Evolutionary conservation across 2,888 invertebrate species (phyloP).

Genomic region (Ctena decussata): DNA sequence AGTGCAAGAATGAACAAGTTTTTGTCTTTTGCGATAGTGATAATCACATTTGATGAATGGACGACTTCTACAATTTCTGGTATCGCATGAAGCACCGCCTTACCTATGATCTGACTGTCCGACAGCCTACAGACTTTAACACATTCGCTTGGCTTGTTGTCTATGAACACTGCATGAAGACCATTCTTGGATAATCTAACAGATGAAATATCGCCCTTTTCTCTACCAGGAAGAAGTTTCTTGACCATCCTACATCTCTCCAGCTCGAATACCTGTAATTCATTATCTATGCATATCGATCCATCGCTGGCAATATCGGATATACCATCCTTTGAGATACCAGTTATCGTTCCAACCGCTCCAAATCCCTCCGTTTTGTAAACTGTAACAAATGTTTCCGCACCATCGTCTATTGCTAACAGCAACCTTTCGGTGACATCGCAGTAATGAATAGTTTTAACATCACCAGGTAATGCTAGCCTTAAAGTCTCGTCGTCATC

Average conservation of each 20-base stretch:
- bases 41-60: slow-evolving; percentile 52
- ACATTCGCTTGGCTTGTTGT: slow-evolving; percentile 46
- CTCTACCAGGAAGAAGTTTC: slow-evolving; percentile 31
- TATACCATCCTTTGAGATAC: slow-evolving; percentile 51
- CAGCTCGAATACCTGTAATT: slow-evolving; percentile 64
- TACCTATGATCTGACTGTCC: slow-evolving; percentile 48
- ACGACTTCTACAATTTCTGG: slow-evolving; percentile 58
- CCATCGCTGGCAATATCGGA: slow-evolving; percentile 62
- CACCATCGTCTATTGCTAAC: slow-evolving; percentile 49
- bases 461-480: slow-evolving; percentile 45
- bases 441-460: slow-evolving; percentile 54
- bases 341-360: slow-evolving; percentile 51
- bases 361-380: slow-evolving; percentile 64
- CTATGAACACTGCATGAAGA: slow-evolving; percentile 61
- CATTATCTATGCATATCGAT: slow-evolving; percentile 61
- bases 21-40: slow-evolving; percentile 58
- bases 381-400: slow-evolving; percentile 39
- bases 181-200: slow-evolving; percentile 56
- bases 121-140: slow-evolving; percentile 61
- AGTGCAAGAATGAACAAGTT: slow-evolving; percentile 56
- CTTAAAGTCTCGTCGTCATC: slow-evolving; percentile 49
- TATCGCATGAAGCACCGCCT: slow-evolving; percentile 52
- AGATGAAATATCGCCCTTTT: slow-evolving; percentile 37
- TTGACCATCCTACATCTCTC: slow-evolving; percentile 51
- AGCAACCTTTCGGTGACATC: slow-evolving; percentile 50